A percentile compares a stretch with the other conserved stretches of the same genome.
These are phyloP conservation scores for Girardinus metallicus DNA, from an alignment of 2,797 vertebrate genomes.

Conservation along the genomic window DNA sequence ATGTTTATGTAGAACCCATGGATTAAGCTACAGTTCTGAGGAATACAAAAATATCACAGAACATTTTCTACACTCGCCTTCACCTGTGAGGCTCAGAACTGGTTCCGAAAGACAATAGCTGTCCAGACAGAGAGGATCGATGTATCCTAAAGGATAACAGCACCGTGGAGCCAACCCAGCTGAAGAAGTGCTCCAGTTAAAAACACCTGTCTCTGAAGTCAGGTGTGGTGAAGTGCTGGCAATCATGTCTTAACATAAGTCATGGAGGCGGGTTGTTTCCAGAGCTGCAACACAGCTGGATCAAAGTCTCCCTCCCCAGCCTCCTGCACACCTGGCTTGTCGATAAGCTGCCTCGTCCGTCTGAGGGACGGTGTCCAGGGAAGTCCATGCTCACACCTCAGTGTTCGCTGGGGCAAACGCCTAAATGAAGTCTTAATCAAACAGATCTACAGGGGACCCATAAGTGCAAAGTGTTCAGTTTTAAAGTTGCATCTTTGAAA, in stretches of 20 bases:
- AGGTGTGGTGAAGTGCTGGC: background rate
- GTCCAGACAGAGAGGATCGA: conserved; percentile 53
- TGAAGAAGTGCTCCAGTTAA: conserved; percentile 4
- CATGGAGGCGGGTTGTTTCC: background rate
- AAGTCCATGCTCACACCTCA: background rate
- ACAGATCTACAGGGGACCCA: background rate
- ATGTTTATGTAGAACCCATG: conserved; percentile 76
- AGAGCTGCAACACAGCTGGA: background rate
- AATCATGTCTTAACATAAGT: background rate
- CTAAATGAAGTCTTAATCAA: background rate
- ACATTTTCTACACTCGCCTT: conserved; percentile 83
- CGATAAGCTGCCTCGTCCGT: background rate
- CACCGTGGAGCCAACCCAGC: conserved; percentile 44
- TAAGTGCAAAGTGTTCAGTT: background rate
- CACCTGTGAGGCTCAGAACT: conserved; percentile 58
- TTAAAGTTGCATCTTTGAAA: background rate
- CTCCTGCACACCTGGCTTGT: background rate
- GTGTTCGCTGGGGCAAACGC: background rate
- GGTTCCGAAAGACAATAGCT: conserved; percentile 68
- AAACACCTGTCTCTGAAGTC: background rate
- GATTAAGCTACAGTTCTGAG: conserved; percentile 83
- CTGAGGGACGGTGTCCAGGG: background rate
- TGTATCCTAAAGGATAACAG: conserved; percentile 55
- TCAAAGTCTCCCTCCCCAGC: background rate
- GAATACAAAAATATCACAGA: conserved; percentile 90